Conservation (phyloP, 2,888 invertebrate species). For the Conus canariensis region DNA sequence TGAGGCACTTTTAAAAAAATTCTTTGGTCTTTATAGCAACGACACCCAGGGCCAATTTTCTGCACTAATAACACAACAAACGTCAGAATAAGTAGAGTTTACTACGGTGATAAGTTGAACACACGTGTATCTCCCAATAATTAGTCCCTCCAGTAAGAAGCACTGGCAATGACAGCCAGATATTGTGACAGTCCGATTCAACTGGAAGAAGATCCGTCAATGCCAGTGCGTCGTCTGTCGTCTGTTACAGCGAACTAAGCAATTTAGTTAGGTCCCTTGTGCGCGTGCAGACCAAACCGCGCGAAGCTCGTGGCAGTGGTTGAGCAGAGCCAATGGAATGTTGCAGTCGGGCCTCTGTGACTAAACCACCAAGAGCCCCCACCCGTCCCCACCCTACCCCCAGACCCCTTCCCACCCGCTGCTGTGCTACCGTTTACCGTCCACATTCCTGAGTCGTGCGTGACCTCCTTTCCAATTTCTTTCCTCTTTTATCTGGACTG, state of each 20-base stretch:
- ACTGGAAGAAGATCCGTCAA: too few species aligned
- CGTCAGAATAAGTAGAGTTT: too few species aligned
- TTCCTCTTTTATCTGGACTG: too few species aligned
- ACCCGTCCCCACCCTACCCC: not conserved
- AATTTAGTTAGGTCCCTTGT: conserved; percentile 18
- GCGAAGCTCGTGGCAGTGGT: not conserved
- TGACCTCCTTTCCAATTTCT: not conserved
- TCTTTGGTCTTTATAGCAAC: too few species aligned
- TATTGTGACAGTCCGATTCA: too few species aligned
- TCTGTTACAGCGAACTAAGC: conserved; percentile 25
- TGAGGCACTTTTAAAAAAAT: too few species aligned
- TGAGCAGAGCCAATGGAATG: conserved; percentile 10
- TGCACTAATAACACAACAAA: too few species aligned
- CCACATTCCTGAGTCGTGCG: not conserved
- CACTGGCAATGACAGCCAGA: too few species aligned
- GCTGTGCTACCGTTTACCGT: not conserved
- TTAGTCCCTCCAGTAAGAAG: too few species aligned
- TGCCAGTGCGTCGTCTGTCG: not conserved
- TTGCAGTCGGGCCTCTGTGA: not conserved
- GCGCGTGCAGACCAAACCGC: not conserved
- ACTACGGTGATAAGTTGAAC: too few species aligned
- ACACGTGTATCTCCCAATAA: too few species aligned
- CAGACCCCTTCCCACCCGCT: not conserved
- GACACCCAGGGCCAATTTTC: too few species aligned
- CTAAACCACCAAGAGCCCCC: not conserved